A percentile compares a stretch with the other conserved stretches of the same genome.
Conservation (phyloP, 2,888 invertebrate genomes). For the Brachyptera risi region DNA sequence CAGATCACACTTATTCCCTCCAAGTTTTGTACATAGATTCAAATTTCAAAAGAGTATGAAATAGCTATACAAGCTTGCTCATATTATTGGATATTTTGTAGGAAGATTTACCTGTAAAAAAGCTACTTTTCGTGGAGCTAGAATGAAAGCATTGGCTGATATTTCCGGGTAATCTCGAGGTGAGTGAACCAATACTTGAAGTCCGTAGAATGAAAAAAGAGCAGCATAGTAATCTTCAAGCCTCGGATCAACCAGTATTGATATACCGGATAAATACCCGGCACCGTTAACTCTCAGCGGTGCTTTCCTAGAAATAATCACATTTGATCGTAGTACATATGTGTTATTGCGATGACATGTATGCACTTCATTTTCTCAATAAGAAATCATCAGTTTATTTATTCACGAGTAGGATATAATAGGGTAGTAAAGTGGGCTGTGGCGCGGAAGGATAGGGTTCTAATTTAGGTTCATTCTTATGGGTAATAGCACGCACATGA, state of each 20-base stretch:
- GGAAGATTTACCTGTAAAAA: conserved; percentile 4
- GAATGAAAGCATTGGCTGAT: conserved; percentile 28
- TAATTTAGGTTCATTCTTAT: no score
- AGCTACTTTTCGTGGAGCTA: conserved; percentile 27
- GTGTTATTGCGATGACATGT: neutral
- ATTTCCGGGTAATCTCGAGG: conserved; percentile 31
- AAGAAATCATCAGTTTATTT: no score
- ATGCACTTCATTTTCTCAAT: neutral
- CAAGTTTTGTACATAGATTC: no score
- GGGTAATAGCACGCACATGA: no score
- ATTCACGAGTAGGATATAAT: neutral
- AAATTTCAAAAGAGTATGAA: no score
- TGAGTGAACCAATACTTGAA: conserved; percentile 31
- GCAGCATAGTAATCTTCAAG: conserved; percentile 33
- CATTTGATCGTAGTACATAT: neutral
- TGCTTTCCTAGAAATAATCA: neutral
- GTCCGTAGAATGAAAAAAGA: conserved; percentile 32
- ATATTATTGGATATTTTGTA: no score
- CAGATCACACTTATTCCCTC: no score
- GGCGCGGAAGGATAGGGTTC: no score
- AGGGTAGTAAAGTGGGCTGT: no score
- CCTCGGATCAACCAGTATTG: conserved; percentile 31
- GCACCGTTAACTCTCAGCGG: conserved; percentile 30
- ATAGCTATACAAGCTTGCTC: no score
- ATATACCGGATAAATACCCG: conserved; percentile 29